Base-by-base conservation (phyloP, 2,888 invertebrate genomes). In the Cyclophora albipunctata region DNA sequence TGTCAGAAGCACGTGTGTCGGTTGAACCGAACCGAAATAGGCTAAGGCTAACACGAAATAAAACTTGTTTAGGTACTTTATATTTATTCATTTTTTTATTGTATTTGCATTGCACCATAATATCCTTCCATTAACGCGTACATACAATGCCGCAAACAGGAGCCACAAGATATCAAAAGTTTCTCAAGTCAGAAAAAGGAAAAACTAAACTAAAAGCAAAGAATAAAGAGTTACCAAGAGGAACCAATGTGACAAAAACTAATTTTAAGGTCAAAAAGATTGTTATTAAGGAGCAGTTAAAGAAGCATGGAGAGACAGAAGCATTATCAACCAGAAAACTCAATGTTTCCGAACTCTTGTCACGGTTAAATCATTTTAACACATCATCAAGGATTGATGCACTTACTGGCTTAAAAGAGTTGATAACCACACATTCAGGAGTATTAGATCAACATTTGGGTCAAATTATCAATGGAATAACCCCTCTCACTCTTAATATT, bases 211-310 rank as follows among this genome's bases (percentile, higher is more conserved):
- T 98, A 40, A 98, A 97, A 82, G 91, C 92, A 33, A 93, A 94
- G 52, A 92, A 20, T 20, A 20, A 94, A 77, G 91, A 92, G 69
- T 78, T 98, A 48, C 95, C 95, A 0, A 97, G 96, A 86, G 96
- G 96, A 4, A 91, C 93, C 48, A 98, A 98, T 90, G 92, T 96
- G 3, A 98, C 98, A 0, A 93, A 96, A 75, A 94, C 96, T 0
- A 92, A 93, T 64, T 97, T 98, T 68, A 96, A 97, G 90, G 91
- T 96, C 0, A 94, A 94, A 67, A 95, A 96, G 70, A 96, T 98
- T 60, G 90, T 96, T 2, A 90, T 98, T 42, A 91, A 91, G 43
- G 94, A 95, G 65, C 97, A 97, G 70, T 73, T 96, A 7, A 85
- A 80, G 49, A 89, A 90, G 53, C 90, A 90, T 65, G 82, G 79